Evolutionary conservation across 2,888 invertebrate species (phyloP).

Genomic region (Malacosoma neustria): DNA sequence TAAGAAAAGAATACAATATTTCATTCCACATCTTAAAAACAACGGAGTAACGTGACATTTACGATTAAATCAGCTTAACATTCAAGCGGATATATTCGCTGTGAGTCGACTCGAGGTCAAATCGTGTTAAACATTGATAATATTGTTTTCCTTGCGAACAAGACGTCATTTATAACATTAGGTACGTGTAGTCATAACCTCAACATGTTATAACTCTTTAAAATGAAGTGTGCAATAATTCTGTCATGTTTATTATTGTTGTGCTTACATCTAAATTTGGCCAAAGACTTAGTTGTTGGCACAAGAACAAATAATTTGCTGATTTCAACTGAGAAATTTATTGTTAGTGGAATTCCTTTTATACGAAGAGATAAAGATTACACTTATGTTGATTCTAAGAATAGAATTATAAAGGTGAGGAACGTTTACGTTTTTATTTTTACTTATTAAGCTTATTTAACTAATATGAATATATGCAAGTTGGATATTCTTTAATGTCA

Average conservation of each 20-base stretch:
- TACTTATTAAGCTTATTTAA: too few relatives aligned
- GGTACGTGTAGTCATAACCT: conserved; percentile 28
- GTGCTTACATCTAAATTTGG: conserved; percentile 31
- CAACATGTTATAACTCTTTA: conserved; percentile 22
- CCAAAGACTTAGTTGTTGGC: conserved; percentile 51
- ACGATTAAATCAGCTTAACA: neutral
- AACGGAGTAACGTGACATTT: neutral
- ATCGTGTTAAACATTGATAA: conserved; percentile 29
- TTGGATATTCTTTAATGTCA: too few relatives aligned
- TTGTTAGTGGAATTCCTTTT: conserved; percentile 23
- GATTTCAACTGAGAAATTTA: conserved; percentile 52
- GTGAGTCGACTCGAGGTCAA: conserved; percentile 28
- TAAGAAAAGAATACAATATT: too few relatives aligned
- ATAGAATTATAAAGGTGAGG: conserved; percentile 55
- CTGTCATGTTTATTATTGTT: conserved; percentile 31
- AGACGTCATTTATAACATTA: conserved; percentile 7
- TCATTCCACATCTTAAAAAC: too few relatives aligned
- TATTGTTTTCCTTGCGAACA: conserved; percentile 28
- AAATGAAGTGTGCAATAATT: conserved; percentile 38
- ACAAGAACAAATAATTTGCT: conserved; percentile 51
- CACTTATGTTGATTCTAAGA: conserved; percentile 42
- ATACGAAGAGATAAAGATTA: conserved; percentile 54
- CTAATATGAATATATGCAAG: too few relatives aligned
- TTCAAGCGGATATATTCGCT: neutral
- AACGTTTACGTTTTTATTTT: too few relatives aligned